These are phyloP conservation scores for Hestina assimilis DNA, from an alignment of 1,140 invertebrate species.

Conservation along the genomic window DNA sequence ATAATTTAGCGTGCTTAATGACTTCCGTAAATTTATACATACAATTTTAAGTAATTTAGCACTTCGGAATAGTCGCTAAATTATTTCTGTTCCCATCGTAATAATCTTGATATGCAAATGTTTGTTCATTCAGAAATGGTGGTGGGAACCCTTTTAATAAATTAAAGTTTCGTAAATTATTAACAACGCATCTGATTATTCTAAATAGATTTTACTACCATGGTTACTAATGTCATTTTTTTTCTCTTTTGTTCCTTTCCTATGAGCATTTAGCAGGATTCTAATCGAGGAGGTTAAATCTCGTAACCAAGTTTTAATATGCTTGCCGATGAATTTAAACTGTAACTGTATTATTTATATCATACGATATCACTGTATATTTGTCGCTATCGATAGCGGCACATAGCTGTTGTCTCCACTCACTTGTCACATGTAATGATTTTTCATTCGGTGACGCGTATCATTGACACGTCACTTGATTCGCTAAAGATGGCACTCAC, in stretches of 20 bases:
- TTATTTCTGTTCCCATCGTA: conserved; percentile 35
- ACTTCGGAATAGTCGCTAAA: conserved; percentile 33
- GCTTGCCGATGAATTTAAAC: conserved; percentile 69
- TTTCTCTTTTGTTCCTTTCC: conserved; percentile 72
- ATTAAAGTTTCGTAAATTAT: conserved; percentile 25
- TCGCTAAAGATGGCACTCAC: conserved; percentile 79
- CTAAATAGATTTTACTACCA: conserved; percentile 41
- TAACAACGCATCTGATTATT: conserved; percentile 12
- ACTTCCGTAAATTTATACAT: conserved; percentile 30
- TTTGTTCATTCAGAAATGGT: conserved; percentile 43
- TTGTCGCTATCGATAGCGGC: conserved; percentile 42
- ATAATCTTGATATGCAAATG: conserved; percentile 45
- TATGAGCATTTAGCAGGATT: conserved; percentile 76
- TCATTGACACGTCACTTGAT: conserved; percentile 39
- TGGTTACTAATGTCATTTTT: conserved; percentile 73
- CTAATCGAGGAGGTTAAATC: conserved; percentile 73
- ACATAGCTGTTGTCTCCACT: conserved; percentile 74
- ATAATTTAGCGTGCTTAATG: conserved; percentile 37
- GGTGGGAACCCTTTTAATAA: conserved; percentile 41
- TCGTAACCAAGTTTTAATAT: conserved; percentile 72
- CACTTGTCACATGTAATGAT: conserved; percentile 84
- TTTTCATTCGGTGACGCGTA: conserved; percentile 73
- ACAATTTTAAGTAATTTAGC: conserved; percentile 37
- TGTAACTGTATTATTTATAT: conserved; percentile 57
- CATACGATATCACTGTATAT: conserved; percentile 52